Percentiles rank a stretch among this genome's conserved stretches.
phyloP scores from a whole-genome alignment of 2,113 vertebrate species.

The Strigops habroptila region DNA sequence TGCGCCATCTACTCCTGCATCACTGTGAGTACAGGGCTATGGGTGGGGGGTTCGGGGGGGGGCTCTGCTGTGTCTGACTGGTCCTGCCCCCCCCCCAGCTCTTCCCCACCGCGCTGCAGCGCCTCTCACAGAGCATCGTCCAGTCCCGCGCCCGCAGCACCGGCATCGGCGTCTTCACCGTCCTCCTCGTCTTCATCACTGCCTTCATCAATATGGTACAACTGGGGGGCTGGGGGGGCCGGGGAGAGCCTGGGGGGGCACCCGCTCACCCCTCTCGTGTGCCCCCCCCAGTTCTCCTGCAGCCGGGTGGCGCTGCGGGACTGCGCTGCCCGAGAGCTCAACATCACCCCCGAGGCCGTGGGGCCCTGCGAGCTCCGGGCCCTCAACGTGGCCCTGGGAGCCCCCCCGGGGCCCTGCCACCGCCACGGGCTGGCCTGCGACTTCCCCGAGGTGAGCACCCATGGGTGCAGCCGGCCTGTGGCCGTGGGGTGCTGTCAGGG shows the following conservation, averaged over 20 bases:
- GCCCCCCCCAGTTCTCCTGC: constrained; percentile 83
- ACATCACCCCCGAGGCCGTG: constrained; percentile 79
- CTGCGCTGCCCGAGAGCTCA: constrained; percentile 83
- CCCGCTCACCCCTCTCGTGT: rapidly evolving
- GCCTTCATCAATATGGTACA: constrained; percentile 89
- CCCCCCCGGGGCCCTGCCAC: constrained; percentile 80
- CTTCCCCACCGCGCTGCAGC: constrained; percentile 85
- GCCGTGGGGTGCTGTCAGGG: no score
- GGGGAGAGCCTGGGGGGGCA: not conserved
- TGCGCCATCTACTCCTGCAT: constrained; percentile 91
- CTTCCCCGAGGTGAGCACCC: constrained; percentile 86
- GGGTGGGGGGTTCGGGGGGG: not conserved
- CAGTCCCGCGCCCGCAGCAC: constrained; percentile 91
- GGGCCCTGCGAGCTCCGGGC: constrained; percentile 85
- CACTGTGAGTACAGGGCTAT: constrained; percentile 70
- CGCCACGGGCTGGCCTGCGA: constrained; percentile 76
- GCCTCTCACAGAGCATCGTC: constrained; percentile 86
- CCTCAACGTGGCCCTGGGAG: constrained; percentile 83
- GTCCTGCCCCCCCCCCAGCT: constrained; percentile 65
- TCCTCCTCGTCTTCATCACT: constrained; percentile 89
- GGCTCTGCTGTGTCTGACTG: rapidly evolving
- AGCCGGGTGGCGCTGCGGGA: constrained; percentile 80
- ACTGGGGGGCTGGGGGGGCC: rapidly evolving
- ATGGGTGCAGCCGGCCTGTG: rapidly evolving
- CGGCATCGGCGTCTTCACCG: constrained; percentile 83